Conservation (phyloP, 2,113 vertebrate genomes). For the Salvelinus alpinus region DNA sequence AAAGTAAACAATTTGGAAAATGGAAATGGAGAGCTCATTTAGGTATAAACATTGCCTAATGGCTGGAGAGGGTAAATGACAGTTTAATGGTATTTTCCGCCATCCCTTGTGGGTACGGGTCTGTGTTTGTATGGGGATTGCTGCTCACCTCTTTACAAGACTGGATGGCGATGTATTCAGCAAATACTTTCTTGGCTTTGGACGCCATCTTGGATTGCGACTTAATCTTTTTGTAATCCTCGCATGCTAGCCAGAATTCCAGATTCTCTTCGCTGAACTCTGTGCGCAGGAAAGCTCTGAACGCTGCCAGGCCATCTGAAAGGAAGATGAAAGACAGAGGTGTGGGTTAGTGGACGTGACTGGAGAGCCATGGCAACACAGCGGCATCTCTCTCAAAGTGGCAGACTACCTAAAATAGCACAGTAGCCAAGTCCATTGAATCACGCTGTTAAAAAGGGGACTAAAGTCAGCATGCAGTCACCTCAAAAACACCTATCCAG, state of each 20-base stretch:
- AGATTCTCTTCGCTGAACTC: constrained; percentile 99
- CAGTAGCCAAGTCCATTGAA: constrained; percentile 31
- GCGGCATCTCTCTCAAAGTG: constrained; percentile 23
- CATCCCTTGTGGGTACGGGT: background rate
- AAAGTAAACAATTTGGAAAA: background rate
- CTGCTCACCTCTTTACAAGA: constrained; percentile 94
- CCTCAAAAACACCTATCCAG: constrained; percentile 4
- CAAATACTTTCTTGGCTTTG: constrained; percentile 95
- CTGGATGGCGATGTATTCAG: constrained; percentile 95
- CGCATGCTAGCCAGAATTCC: constrained; percentile 97
- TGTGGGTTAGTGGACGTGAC: constrained; percentile 35
- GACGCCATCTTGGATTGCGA: constrained; percentile 96
- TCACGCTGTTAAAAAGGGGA: constrained; percentile 49
- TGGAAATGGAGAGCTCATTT: background rate
- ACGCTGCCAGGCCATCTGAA: constrained; percentile 92
- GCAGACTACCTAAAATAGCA: constrained; percentile 55
- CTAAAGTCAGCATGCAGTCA: constrained; percentile 13
- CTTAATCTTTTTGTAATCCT: constrained; percentile 97
- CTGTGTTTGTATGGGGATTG: background rate
- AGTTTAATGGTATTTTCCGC: background rate
- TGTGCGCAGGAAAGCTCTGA: constrained; percentile 93
- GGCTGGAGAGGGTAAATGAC: background rate
- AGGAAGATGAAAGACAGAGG: constrained; percentile 22
- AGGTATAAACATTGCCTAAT: background rate
- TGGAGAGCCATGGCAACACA: constrained; percentile 61